These are phyloP conservation scores for Diaprepes abbreviatus DNA, from an alignment of 2,888 invertebrate genomes.

Conservation along the genomic window DNA sequence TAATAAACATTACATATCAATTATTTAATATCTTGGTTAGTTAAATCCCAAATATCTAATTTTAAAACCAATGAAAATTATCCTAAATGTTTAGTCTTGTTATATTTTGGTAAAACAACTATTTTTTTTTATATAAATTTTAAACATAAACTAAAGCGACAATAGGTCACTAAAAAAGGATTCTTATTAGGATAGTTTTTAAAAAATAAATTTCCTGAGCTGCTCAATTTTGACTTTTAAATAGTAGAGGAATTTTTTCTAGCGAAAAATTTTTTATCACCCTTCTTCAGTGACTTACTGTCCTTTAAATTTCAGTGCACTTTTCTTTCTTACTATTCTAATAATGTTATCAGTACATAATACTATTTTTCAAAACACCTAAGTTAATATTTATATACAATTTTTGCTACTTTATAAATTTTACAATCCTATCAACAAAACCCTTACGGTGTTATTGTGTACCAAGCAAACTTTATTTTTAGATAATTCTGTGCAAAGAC, in stretches of 20 bases:
- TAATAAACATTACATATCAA: slow-evolving; percentile 4
- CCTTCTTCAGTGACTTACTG: neutral
- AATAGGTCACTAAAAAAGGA: neutral
- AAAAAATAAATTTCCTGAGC: neutral
- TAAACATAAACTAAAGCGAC: neutral
- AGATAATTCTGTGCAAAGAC: too few species aligned
- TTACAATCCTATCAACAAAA: slow-evolving; percentile 26
- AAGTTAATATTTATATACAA: slow-evolving; percentile 21
- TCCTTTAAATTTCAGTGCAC: slow-evolving; percentile 19
- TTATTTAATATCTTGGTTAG: slow-evolving; percentile 4
- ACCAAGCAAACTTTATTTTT: slow-evolving; percentile 11
- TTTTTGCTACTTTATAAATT: neutral
- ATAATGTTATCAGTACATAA: slow-evolving; percentile 28
- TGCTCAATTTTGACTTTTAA: too few species aligned
- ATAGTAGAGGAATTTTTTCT: too few species aligned
- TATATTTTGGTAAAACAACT: slow-evolving; percentile 15
- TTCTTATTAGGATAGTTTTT: neutral
- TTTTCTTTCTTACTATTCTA: slow-evolving; percentile 14
- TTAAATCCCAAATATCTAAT: slow-evolving; percentile 11
- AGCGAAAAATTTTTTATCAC: too few species aligned
- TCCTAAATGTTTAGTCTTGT: slow-evolving; percentile 5
- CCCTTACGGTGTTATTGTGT: neutral
- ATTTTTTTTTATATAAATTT: neutral
- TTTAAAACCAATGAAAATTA: neutral
- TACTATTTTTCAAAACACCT: slow-evolving; percentile 26